Base-by-base conservation (phyloP, 35 echinoderm and acorn worm genomes). In the Chiridota heheva region DNA sequence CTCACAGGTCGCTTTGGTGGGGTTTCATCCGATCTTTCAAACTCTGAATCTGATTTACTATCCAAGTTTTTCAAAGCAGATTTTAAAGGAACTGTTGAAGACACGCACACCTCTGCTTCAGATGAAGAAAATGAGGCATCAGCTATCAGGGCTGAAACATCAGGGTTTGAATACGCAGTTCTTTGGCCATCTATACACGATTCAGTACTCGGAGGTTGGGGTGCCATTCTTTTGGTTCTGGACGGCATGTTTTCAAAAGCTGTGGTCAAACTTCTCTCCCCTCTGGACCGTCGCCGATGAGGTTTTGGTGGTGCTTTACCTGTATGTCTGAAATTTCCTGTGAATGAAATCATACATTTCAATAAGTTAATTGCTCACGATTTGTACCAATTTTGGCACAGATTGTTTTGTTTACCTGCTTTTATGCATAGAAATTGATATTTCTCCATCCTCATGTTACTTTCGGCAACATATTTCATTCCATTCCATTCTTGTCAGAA, bases 231-330 rank as follows among this genome's bases (percentile, higher is more conserved):
- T 57, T 78, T 78, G 36, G 75, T 78, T 25, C 33, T 42, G 35
- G 75, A 78, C 5, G 75, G 75, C 0, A 78, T 36, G 55, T 78
- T 78, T 28, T 78, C 75, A 61, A 78, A 78, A 3, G 51, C 75
- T 37, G 75, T 78, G 33, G 75, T 78, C 1, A 78, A 58, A 62
- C 75, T 78, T 61, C 75, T 58, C 35, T 34, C 5, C n/a, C 31
- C 36, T 26, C 75, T 49, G 2, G 8, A 49, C 24, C 75, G 22
- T 32, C 75, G 75, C 29, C 58, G 75, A 28, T 49, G 75, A 25
- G 58, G 58, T 34, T 49, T 36, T 36, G 75, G 75, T 78, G 75
- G 75, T 3, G 75, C 62, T 57, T 60, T 78, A 37, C 58, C 40
- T n/a, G n/a, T n/a, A n/a, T n/a, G n/a, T n/a, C n/a, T n/a, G n/a